Conservation (phyloP, 2,797 vertebrate genomes). For the Enteromius treurensis region DNA sequence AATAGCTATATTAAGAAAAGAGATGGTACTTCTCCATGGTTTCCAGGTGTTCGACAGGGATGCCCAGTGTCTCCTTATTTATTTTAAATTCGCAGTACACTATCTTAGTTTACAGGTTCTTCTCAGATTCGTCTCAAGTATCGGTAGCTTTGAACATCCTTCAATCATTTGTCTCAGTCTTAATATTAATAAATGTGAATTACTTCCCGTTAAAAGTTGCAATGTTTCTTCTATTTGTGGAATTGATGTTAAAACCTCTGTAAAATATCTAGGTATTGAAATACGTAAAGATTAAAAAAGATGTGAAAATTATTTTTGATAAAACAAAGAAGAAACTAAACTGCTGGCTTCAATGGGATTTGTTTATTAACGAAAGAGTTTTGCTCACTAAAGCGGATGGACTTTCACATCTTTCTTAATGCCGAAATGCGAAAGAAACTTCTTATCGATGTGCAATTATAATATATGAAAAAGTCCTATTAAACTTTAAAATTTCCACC, state of each 20-base stretch:
- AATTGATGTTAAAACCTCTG: neutral
- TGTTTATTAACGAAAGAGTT: neutral
- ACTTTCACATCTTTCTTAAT: neutral
- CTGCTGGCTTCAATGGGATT: neutral
- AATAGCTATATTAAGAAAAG: too few species aligned
- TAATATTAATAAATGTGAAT: neutral
- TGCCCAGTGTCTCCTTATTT: too few species aligned
- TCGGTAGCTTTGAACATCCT: neutral
- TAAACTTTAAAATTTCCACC: neutral
- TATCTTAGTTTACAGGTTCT: too few species aligned
- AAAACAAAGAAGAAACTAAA: neutral
- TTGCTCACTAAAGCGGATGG: neutral
- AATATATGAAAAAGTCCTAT: neutral
- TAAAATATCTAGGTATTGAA: neutral
- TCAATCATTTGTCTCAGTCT: neutral
- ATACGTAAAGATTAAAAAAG: neutral
- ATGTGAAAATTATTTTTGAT: neutral
- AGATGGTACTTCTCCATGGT: too few species aligned
- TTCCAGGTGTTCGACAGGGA: too few species aligned
- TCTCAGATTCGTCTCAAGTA: neutral
- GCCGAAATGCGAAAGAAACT: too few species aligned
- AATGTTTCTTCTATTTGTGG: neutral
- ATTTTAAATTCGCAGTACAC: too few species aligned
- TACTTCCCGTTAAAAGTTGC: neutral
- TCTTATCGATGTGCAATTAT: too few species aligned